phyloP scores from a whole-genome alignment of 2,888 invertebrate genomes.

The Tetanocera ferruginea region DNA sequence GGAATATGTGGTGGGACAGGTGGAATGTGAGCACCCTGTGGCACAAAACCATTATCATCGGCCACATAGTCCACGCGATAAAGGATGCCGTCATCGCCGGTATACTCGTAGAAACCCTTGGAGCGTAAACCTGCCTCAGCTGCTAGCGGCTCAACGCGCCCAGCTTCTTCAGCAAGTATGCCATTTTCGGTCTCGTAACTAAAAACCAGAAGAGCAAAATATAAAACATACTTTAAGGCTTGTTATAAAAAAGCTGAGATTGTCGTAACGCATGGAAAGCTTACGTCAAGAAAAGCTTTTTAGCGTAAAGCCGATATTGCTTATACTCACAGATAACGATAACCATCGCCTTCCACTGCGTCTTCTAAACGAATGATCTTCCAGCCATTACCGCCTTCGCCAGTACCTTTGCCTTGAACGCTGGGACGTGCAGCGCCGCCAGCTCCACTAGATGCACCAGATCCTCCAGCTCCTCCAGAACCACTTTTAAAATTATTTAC shows the following conservation, averaged over 20 bases:
- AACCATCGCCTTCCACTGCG: slow-evolving; percentile 72
- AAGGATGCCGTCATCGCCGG: slow-evolving; percentile 74
- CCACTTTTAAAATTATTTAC: neutral
- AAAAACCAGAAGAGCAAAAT: slow-evolving; percentile 31
- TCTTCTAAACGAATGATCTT: slow-evolving; percentile 73
- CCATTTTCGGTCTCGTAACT: slow-evolving; percentile 74
- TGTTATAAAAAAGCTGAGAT: neutral
- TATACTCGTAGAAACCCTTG: slow-evolving; percentile 77
- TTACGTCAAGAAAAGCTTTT: neutral
- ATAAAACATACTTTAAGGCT: slow-evolving; percentile 41
- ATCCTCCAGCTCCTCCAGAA: neutral
- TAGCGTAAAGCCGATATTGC: neutral
- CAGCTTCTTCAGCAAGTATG: slow-evolving; percentile 72
- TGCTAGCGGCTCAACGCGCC: slow-evolving; percentile 73
- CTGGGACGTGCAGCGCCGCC: slow-evolving; percentile 42
- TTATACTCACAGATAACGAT: slow-evolving; percentile 72
- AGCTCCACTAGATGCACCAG: slow-evolving; percentile 11
- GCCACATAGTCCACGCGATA: slow-evolving; percentile 73
- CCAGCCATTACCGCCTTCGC: slow-evolving; percentile 70
- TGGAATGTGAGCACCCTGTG: slow-evolving; percentile 67
- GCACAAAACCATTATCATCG: slow-evolving; percentile 72
- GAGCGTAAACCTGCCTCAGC: slow-evolving; percentile 75
- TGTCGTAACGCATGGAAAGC: neutral
- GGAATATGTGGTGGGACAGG: slow-evolving; percentile 76
- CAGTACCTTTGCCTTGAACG: slow-evolving; percentile 59